Evolutionary conservation across 2,888 invertebrate genomes (phyloP), one percentile per base, ranked within the genome.

Genomic region (Pecten maximus): DNA sequence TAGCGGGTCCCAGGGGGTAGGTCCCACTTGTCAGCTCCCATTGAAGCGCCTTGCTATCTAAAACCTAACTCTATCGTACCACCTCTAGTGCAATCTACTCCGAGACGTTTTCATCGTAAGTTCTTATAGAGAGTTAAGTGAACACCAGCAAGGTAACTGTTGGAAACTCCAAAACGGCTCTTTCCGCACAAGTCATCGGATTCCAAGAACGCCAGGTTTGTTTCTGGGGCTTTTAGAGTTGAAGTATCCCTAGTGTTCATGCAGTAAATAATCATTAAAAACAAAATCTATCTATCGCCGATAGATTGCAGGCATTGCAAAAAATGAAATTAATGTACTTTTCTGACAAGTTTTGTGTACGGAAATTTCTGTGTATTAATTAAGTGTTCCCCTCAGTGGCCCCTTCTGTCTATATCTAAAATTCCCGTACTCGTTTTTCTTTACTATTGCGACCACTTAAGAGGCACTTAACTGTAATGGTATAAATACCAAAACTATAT

Each of bases 401-500:
- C 74, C 74, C 74, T 74, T 74, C 74, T 74, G 1, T 6, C 74
- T 74, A 74, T 74, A 74, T 74, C 74, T 74, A 74, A 28, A 35
- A 28, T 74, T 74, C 74, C 50, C 35, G 28, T 74, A 74, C 74
- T 74, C 28, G 74, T 74, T 74, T 74, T 74, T 74, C 74, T 74
- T 74, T 74, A 74, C 35, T 74, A 74, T 74, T 74, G 35, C 74
- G 10, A 23, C 74, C 74, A 74, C 74, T 74, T 74, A 74, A 28
- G 74, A 74, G 74, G 74, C 74, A 74, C 74, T 74, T 74, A 74
- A 74, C 28, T 74, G 74, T 74, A 74, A 74, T 74, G 74, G 74
- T 74, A 74, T 74, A 74, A 74, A 74, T 74, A 74, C 74, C 74
- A 74, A 74, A 74, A 74, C 74, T 74, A 74, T 74, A 74, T 74